Conservation (phyloP, 2,113 vertebrate genomes). For the Sphaerodactylus townsendi region DNA sequence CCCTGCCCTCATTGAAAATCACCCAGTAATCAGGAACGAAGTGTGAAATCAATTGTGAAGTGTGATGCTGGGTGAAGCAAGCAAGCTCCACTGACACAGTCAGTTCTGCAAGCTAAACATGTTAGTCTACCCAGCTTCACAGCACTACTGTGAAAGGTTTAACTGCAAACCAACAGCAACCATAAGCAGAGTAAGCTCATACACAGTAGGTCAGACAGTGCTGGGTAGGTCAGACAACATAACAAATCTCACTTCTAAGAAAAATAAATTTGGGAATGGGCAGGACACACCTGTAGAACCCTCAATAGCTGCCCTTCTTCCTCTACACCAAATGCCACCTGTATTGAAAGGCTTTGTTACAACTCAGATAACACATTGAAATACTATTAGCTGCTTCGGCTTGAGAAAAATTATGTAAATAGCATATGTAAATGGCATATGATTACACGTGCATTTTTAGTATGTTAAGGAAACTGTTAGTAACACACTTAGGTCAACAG, state of each 20-base stretch:
- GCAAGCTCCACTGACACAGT: slow-evolving; percentile 59
- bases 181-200: slow-evolving; percentile 42
- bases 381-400: neutral
- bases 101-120: slow-evolving; percentile 24
- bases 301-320: slow-evolving; percentile 84
- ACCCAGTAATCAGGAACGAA: neutral
- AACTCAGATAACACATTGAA: slow-evolving; percentile 47
- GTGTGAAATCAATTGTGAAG: neutral
- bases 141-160: slow-evolving; percentile 44
- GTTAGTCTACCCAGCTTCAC: slow-evolving; percentile 62
- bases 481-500: neutral
- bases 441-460: neutral
- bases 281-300: slow-evolving; percentile 87
- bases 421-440: neutral
- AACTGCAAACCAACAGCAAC: slow-evolving; percentile 16
- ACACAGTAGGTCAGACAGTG: slow-evolving; percentile 32
- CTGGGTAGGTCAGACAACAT: slow-evolving; percentile 58
- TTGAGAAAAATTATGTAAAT: slow-evolving; percentile 11
- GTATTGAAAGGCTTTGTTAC: slow-evolving; percentile 86
- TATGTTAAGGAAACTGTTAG: slow-evolving; percentile 2
- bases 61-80: slow-evolving; percentile 18
- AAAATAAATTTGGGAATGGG: slow-evolving; percentile 60
- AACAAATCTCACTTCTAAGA: slow-evolving; percentile 75
- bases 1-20: slow-evolving; percentile 12
- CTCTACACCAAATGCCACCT: slow-evolving; percentile 94